A percentile compares a stretch with the other conserved stretches of the same genome.
phyloP scores from a whole-genome alignment of 2,797 vertebrate species.

The Lagorchestes hirsutus region DNA sequence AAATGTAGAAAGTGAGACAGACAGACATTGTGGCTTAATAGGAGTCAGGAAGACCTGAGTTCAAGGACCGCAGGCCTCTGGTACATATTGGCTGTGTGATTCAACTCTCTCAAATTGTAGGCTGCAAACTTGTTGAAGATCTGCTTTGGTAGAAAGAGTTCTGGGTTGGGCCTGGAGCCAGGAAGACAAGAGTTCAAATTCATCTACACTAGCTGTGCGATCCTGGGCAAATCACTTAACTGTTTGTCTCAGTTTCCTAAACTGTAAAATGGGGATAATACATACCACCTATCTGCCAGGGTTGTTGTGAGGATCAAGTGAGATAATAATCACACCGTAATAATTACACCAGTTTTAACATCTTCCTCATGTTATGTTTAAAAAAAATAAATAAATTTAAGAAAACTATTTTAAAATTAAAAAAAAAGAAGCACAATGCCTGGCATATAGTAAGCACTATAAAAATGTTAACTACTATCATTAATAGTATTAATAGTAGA shows the following conservation, averaged over 20 bases:
- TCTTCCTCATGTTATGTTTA: too few relatives aligned
- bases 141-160: background rate
- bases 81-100: background rate
- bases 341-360: too few relatives aligned
- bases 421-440: background rate
- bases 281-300: background rate
- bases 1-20: background rate
- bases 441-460: background rate
- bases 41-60: background rate
- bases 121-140: background rate
- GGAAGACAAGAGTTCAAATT: background rate
- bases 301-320: background rate
- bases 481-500: background rate
- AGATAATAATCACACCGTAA: background rate
- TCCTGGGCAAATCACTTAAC: background rate
- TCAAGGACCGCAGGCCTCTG: background rate
- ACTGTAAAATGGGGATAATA: background rate
- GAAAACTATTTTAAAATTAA: too few relatives aligned
- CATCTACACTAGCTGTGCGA: background rate
- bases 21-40: background rate
- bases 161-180: background rate
- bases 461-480: background rate
- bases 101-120: background rate
- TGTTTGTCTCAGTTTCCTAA: background rate
- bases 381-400: too few relatives aligned